Conservation (phyloP, 2,888 invertebrate species). For the Cheilosia soror region DNA sequence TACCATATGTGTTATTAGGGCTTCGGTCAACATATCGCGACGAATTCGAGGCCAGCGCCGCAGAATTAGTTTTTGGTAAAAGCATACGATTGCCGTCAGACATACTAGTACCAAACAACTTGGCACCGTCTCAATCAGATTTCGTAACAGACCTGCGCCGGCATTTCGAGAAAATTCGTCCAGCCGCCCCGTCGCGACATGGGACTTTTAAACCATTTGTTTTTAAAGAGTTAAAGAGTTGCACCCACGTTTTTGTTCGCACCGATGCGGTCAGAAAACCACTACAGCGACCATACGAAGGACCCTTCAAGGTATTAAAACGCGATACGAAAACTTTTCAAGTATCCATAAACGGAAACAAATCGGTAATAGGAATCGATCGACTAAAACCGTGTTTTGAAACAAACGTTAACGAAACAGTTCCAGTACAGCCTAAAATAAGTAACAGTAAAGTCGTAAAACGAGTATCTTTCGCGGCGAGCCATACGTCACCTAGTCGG, state of each 20-base stretch:
- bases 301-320: constrained; percentile 5
- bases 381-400: background rate
- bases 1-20: background rate
- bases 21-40: background rate
- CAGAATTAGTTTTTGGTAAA: too few relatives aligned
- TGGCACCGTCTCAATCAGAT: background rate
- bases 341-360: background rate
- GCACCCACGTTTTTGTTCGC: constrained; percentile 8
- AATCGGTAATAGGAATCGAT: background rate
- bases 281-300: constrained; percentile 13
- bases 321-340: background rate
- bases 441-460: background rate
- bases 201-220: background rate
- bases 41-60: background rate
- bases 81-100: too few relatives aligned
- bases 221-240: background rate
- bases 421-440: background rate
- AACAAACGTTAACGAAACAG: background rate
- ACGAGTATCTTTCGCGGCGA: background rate
- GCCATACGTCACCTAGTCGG: background rate
- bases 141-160: background rate
- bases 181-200: background rate
- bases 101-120: too few relatives aligned
- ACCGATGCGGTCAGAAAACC: constrained; percentile 22
- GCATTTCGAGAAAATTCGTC: background rate